Evolutionary conservation across 2,888 invertebrate species (phyloP), one percentile per base, ranked within the genome.

Genomic region (Caenorhabditis macrosperma): DNA sequence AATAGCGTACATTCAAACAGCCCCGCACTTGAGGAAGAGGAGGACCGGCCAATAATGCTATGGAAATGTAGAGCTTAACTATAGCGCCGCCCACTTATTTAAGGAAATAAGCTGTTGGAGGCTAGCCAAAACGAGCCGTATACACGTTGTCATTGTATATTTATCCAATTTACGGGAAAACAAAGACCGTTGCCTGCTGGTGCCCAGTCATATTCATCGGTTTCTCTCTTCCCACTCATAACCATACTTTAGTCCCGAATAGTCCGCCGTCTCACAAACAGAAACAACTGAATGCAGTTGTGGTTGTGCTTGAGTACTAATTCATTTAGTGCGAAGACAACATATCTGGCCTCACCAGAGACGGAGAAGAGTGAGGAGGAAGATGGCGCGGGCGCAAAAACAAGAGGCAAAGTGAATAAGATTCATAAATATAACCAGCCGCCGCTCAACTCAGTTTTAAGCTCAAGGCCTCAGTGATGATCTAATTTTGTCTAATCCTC

Each of bases 11-110:
- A 72, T 72, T 63, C 63, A 55, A 48, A 63, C 46, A 64, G 55
- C 46, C 48, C 48, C 61, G 46, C n/a, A 35, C n/a, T 1, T 1
- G 63, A 48, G 41, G 33, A 55, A 33, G n/a, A 44, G 54, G 48
- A 44, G 59, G 28, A 30, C 30, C n/a, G n/a, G n/a, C 15, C 35
- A 61, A 55, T 61, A 67, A 61, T 60, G 68, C 60, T 46, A 74
- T 74, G 74, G 52, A 64, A 67, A 60, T 67, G 60, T 63, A 17
- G 68, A 68, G 76, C 76, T 76, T 76, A 76, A 78, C 77, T 64
- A 59, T 59, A 74, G 74, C 64, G 35, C 69, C 77, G 77, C 77
- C 77, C 60, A 78, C 77, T 66, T 71, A 71, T 77, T 77, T 66
- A 66, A 59, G 54, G 68, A 41, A 76, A 63, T 61, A 76, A 68